Conservation (phyloP, 2,113 vertebrate genomes). For the Phrynocephalus versicolor region DNA sequence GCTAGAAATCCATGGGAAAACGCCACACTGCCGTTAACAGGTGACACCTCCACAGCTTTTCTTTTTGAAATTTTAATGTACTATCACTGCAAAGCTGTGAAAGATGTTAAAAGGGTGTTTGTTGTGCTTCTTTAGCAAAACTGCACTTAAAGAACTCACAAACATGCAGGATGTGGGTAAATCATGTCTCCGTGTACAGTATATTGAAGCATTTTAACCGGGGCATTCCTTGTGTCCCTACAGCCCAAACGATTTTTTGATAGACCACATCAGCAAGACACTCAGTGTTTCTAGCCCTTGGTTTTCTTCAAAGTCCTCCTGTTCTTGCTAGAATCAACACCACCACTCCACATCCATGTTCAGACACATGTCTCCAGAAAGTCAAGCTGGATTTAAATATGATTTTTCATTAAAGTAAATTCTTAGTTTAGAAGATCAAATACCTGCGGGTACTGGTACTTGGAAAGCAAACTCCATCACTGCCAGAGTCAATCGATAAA, state of each 20-base stretch:
- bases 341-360: too few species aligned
- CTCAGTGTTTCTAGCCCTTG: not conserved
- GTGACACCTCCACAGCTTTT: not conserved
- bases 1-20: not conserved
- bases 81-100: not conserved
- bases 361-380: too few species aligned
- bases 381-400: too few species aligned
- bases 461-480: too few species aligned
- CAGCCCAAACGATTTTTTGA: not conserved
- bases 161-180: not conserved
- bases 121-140: not conserved
- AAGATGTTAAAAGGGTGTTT: too few species aligned
- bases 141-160: not conserved
- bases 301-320: too few species aligned
- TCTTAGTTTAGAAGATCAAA: too few species aligned
- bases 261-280: not conserved
- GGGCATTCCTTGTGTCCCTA: accelerated
- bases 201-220: not conserved
- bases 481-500: not conserved
- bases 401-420: too few species aligned
- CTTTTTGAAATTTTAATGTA: not conserved
- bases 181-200: not conserved
- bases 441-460: too few species aligned
- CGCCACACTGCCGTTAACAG: not conserved
- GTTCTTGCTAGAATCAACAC: not conserved